A percentile compares a stretch with the other conserved stretches of the same genome.
These are phyloP conservation scores for Caloenas nicobarica DNA, from an alignment of 2,113 vertebrate species.

Conservation along the genomic window DNA sequence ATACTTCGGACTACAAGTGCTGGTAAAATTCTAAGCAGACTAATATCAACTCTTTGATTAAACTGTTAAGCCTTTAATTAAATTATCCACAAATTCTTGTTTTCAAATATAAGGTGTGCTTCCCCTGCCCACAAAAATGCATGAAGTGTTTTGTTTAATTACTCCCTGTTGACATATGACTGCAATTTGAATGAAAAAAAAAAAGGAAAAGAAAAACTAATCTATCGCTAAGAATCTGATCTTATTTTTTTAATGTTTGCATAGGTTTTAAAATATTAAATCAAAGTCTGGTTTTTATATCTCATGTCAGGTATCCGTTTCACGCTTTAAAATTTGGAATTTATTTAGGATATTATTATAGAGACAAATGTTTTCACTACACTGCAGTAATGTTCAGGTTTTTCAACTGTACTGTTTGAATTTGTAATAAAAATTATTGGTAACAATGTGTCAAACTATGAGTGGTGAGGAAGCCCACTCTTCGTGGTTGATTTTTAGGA, in stretches of 20 bases:
- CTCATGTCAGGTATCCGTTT: neutral
- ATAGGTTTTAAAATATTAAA: neutral
- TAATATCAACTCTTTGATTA: neutral
- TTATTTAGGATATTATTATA: neutral
- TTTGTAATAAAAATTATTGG: neutral
- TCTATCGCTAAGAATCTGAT: neutral
- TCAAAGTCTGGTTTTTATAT: neutral
- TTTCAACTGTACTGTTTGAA: neutral
- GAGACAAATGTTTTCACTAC: neutral
- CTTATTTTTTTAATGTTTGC: neutral
- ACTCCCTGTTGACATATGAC: neutral
- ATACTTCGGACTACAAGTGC: neutral
- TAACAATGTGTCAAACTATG: neutral
- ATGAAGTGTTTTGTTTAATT: neutral
- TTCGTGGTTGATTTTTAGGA: neutral
- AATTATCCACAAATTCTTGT: neutral
- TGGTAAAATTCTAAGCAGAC: neutral
- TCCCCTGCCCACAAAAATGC: neutral
- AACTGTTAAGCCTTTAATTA: neutral
- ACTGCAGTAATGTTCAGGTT: neutral
- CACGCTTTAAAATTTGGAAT: neutral
- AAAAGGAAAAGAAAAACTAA: neutral
- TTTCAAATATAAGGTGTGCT: neutral
- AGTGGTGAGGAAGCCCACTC: neutral
- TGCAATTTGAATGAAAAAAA: neutral